These are phyloP conservation scores for Tanytarsus gracilentus DNA, from an alignment of 2,888 invertebrate species.

Conservation along the genomic window DNA sequence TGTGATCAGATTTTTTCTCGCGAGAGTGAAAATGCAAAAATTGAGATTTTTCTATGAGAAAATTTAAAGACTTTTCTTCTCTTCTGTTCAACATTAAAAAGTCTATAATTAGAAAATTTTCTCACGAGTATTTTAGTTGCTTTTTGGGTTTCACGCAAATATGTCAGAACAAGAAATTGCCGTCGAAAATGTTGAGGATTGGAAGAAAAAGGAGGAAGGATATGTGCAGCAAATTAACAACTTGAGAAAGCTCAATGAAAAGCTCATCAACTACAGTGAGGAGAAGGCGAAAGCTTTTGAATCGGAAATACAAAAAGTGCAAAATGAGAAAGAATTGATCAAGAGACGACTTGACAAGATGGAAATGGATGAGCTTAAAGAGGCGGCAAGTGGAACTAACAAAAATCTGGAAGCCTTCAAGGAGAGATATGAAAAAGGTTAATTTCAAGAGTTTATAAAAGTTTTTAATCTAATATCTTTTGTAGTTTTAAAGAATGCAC, in stretches of 20 bases:
- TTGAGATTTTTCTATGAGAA: no score
- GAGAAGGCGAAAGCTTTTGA: constrained; percentile 19
- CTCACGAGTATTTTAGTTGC: no score
- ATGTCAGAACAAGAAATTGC: no score
- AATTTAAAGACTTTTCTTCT: no score
- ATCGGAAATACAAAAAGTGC: constrained; percentile 8
- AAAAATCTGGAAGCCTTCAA: constrained; percentile 23
- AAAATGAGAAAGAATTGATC: constrained; percentile 18
- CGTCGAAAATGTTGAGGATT: not conserved
- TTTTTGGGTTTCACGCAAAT: no score
- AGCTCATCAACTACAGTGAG: constrained; percentile 21
- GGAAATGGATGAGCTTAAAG: constrained; percentile 20
- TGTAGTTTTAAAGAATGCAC: constrained; percentile 6
- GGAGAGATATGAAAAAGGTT: constrained; percentile 19
- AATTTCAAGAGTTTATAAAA: not conserved
- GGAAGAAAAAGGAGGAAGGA: constrained; percentile 14
- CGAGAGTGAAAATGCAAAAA: no score
- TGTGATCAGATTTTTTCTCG: no score
- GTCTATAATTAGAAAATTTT: no score
- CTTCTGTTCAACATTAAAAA: no score
- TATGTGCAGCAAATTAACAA: constrained; percentile 18
- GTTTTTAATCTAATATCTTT: no score
- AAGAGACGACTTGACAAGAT: constrained; percentile 19
- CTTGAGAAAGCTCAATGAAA: constrained; percentile 19
- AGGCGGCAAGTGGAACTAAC: not conserved